These are phyloP conservation scores for Hypsibius dujardini DNA, from an alignment of 1,140 invertebrate species.

Conservation along the genomic window DNA sequence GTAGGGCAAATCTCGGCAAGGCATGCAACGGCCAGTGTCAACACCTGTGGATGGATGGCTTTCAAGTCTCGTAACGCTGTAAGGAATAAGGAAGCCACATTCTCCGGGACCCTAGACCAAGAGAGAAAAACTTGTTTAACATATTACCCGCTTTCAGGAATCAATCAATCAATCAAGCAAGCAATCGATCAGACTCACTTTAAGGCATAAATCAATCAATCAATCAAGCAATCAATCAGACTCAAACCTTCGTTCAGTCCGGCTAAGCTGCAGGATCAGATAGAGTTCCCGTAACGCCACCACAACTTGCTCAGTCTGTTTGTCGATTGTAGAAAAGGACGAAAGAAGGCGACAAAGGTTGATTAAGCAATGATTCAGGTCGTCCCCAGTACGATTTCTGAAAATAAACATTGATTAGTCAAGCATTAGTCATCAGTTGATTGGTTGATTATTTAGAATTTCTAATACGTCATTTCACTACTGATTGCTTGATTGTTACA, in stretches of 20 bases:
- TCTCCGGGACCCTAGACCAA: not conserved
- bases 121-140: not conserved
- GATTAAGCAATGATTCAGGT: not conserved
- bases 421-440: no score
- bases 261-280: not conserved
- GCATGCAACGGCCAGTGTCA: not conserved
- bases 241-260: not conserved
- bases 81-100: not conserved
- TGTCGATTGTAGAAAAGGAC: not conserved
- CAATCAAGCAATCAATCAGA: no score
- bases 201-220: no score
- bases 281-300: not conserved
- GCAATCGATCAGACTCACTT: no score
- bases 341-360: not conserved
- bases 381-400: not conserved
- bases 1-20: not conserved
- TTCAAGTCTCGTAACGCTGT: not conserved
- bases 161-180: no score
- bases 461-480: no score
- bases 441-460: no score
- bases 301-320: not conserved
- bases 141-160: no score
- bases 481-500: not conserved
- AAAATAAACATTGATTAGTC: not conserved
- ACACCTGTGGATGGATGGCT: constrained; percentile 7